These are phyloP conservation scores for Drepanosiphum platanoidis DNA, from an alignment of 2,888 invertebrate genomes.

Conservation along the genomic window DNA sequence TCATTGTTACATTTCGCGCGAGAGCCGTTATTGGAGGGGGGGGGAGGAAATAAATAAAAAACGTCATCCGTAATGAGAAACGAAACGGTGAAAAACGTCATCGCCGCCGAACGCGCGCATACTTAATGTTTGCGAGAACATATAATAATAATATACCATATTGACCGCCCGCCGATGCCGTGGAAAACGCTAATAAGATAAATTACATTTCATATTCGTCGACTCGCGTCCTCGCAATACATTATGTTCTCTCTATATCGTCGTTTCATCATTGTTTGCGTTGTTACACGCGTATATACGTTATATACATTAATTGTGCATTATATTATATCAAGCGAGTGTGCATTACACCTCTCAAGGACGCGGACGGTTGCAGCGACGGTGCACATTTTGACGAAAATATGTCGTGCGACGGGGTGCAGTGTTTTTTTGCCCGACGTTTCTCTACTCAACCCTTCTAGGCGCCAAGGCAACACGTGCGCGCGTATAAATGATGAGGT, in stretches of 20 bases:
- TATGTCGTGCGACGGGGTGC: neutral
- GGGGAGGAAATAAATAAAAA: neutral
- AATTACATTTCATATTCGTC: too few relatives aligned
- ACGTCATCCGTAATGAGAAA: neutral
- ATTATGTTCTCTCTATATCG: too few relatives aligned
- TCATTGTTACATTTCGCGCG: neutral
- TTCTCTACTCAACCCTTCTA: neutral
- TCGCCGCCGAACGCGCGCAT: neutral
- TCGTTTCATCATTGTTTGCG: neutral
- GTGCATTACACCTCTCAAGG: neutral
- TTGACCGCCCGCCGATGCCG: neutral
- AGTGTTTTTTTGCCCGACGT: neutral
- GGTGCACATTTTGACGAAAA: neutral
- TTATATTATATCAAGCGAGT: neutral
- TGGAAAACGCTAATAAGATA: neutral
- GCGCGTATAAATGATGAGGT: too few relatives aligned
- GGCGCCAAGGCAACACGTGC: too few relatives aligned
- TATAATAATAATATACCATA: neutral
- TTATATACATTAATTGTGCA: too few relatives aligned
- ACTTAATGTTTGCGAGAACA: neutral
- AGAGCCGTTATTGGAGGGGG: neutral
- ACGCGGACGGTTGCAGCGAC: neutral
- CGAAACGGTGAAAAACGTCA: neutral
- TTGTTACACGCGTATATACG: neutral
- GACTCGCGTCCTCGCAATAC: too few relatives aligned